Conservation (phyloP, 2,888 invertebrate genomes). For the Clusia tigrina region DNA sequence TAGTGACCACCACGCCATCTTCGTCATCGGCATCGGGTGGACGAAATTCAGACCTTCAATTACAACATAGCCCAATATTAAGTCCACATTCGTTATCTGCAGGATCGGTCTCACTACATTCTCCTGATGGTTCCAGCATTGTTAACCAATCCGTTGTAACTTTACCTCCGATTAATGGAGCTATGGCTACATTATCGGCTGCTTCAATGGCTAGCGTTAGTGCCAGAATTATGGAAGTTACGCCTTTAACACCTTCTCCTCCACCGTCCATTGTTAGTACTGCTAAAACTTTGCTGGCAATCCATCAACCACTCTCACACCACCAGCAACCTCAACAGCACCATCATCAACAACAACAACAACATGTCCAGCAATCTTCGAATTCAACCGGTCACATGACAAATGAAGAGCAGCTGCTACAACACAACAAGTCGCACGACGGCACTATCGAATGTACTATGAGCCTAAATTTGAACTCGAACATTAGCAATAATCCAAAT, state of each 20-base stretch:
- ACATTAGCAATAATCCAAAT: conserved; percentile 36
- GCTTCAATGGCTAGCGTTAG: conserved; percentile 36
- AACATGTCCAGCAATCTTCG: conserved; percentile 14
- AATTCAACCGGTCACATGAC: no score
- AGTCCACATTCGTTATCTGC: conserved; percentile 72
- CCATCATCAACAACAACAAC: conserved; percentile 12
- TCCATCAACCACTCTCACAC: conserved; percentile 48
- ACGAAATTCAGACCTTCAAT: conserved; percentile 60
- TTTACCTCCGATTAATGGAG: conserved; percentile 57
- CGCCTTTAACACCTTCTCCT: conserved; percentile 67
- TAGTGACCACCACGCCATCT: conserved; percentile 40
- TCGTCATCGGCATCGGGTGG: conserved; percentile 40
- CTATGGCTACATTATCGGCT: conserved; percentile 62
- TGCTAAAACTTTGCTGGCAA: conserved; percentile 27
- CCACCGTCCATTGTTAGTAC: conserved; percentile 49
- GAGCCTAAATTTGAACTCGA: no score
- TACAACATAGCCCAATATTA: conserved; percentile 72
- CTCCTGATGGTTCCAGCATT: conserved; percentile 64
- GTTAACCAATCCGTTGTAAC: conserved; percentile 38
- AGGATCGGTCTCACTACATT: conserved; percentile 63
- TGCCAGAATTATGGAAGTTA: conserved; percentile 63
- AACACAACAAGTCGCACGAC: no score
- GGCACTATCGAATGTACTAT: conserved; percentile 15
- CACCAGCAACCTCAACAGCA: conserved; percentile 27
- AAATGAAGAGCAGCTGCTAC: no score